Conservation (phyloP, 2,113 vertebrate genomes). For the Gobiocypris rarus region DNA sequence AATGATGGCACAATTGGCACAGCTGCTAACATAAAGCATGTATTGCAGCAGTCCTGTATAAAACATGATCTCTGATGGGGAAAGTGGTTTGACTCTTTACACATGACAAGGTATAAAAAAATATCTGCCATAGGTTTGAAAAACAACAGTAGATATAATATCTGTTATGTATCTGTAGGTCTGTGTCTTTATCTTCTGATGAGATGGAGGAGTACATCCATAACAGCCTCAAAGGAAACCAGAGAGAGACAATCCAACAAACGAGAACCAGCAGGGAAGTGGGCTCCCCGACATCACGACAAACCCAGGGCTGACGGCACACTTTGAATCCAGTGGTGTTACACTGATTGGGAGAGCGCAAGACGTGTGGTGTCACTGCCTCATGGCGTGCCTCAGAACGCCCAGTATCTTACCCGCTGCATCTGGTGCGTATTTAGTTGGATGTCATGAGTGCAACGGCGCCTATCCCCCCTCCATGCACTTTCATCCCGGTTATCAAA, state of each 20-base stretch:
- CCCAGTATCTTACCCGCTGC: conserved; percentile 35
- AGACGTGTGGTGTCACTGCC: conserved; percentile 8
- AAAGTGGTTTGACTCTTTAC: not conserved
- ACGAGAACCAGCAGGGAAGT: conserved; percentile 27
- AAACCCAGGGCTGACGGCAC: not conserved
- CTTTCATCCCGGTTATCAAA: conserved; percentile 17
- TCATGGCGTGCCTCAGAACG: conserved; percentile 49
- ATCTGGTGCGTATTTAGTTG: conserved; percentile 48
- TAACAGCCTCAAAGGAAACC: conserved; percentile 21
- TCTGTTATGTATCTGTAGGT: not conserved
- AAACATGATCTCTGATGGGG: not conserved
- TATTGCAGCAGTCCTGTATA: not conserved
- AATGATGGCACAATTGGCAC: not conserved
- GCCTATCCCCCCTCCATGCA: conserved; percentile 32
- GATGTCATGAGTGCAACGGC: conserved; percentile 44
- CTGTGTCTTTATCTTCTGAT: conserved; percentile 4
- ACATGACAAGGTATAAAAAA: not conserved
- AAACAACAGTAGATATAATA: not conserved
- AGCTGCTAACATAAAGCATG: not conserved
- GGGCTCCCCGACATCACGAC: not conserved
- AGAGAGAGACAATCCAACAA: conserved; percentile 28
- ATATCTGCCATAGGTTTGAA: not conserved
- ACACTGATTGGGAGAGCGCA: conserved; percentile 2
- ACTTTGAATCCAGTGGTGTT: not conserved
- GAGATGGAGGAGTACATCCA: not conserved